Conservation (phyloP, 2,797 vertebrate species). For the Buceros bicornis region DNA sequence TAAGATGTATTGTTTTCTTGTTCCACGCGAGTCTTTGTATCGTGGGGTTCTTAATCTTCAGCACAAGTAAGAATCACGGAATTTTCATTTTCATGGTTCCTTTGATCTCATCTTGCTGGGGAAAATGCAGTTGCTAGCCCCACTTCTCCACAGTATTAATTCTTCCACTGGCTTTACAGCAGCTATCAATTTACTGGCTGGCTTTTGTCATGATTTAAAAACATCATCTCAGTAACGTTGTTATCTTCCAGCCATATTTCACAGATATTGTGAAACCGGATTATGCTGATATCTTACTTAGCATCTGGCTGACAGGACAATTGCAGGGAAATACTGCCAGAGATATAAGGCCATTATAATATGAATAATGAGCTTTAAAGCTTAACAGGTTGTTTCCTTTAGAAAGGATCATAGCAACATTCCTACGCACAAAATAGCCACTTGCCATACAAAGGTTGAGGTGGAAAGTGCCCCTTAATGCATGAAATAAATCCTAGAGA, state of each 20-base stretch:
- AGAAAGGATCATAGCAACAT: not conserved
- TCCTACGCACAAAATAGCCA: not conserved
- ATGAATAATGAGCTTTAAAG: conserved; percentile 50
- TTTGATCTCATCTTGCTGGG: conserved; percentile 14
- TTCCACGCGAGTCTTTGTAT: not conserved
- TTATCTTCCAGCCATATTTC: conserved; percentile 59
- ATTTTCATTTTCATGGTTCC: not conserved
- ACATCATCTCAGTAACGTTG: conserved; percentile 8
- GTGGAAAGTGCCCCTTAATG: conserved; percentile 1
- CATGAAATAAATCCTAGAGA: conserved; percentile 21
- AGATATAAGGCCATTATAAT: conserved; percentile 1
- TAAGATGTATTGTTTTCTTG: not conserved
- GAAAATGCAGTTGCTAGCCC: not conserved
- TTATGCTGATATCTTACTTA: conserved; percentile 55
- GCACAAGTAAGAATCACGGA: not conserved
- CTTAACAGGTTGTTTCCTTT: conserved; percentile 46
- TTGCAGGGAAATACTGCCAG: conserved; percentile 44
- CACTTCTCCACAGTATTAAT: not conserved
- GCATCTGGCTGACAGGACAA: conserved; percentile 53
- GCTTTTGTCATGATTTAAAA: conserved; percentile 42
- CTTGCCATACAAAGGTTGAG: not conserved
- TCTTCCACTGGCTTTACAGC: conserved; percentile 21
- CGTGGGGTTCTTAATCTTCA: not conserved
- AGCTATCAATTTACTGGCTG: not conserved
- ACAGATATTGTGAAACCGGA: not conserved